Percentiles rank a stretch among this genome's conserved stretches.
Conservation (phyloP, 2,113 vertebrate genomes). For the Stictonetta naevosa region DNA sequence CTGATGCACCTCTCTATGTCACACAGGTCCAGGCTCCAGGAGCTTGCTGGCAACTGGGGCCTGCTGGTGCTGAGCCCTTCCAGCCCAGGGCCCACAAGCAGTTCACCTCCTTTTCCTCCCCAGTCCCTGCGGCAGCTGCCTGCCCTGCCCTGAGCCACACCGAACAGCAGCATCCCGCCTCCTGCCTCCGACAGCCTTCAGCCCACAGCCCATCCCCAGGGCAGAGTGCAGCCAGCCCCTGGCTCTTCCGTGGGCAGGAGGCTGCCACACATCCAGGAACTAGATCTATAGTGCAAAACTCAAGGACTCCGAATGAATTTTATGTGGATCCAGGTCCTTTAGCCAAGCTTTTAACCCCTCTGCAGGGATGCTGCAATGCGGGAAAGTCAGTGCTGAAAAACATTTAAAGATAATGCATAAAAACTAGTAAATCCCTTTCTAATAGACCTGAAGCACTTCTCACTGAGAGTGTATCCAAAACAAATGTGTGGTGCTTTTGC, state of each 20-base stretch:
- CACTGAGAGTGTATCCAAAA: rapidly evolving
- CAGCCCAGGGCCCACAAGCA: not conserved
- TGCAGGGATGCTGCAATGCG: rapidly evolving
- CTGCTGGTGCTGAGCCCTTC: too few relatives aligned
- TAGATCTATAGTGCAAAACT: not conserved
- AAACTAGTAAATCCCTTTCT: not conserved
- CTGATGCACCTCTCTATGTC: too few relatives aligned
- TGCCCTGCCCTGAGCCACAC: not conserved
- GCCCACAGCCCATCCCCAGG: not conserved
- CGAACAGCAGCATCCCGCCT: not conserved
- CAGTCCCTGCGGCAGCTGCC: not conserved
- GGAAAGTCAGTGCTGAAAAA: rapidly evolving
- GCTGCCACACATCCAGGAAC: not conserved
- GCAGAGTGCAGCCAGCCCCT: not conserved
- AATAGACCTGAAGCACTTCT: not conserved
- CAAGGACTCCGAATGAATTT: not conserved
- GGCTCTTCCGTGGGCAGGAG: not conserved
- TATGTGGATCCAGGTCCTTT: not conserved
- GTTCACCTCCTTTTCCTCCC: not conserved
- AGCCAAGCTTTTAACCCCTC: not conserved
- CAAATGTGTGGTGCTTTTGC: rapidly evolving
- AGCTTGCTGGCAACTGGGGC: too few relatives aligned
- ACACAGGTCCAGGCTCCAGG: too few relatives aligned
- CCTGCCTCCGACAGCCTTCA: not conserved
- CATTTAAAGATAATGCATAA: not conserved